Evolutionary conservation across 2,888 invertebrate genomes (phyloP), one percentile per base, ranked within the genome.

Genomic region (Oxytorus armatus): DNA sequence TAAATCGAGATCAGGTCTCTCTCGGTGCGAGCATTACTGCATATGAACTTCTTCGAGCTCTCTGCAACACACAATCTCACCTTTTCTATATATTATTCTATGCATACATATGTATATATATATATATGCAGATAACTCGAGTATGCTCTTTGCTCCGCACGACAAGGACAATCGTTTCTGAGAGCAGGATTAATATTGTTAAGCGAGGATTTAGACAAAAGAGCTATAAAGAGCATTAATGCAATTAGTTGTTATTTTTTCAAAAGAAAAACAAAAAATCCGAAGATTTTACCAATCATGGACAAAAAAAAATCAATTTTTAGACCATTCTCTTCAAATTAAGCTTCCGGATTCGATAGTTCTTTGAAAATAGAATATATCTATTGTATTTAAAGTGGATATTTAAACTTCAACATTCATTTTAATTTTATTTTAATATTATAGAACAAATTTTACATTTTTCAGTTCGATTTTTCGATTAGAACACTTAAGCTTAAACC

Each of bases 1-100:
- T 83, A 83, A 83, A 83, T 83, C 79, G 81, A 61, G 79, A 79
- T 81, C 81, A 74, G 61, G 69, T 79, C 79, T 70, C 79, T 70
- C 44, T 44, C 55, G 25, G 44, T 18, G 10, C 72, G 75, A 5
- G 47, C 55, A 36, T 66, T 47, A 63, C 53, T 65, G 42, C 44
- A 18, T 55, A 57, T 36, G 49, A 61, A 68, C 59, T 36, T 63
- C 73, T 36, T 21, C 63, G n/a, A n/a, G 69, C 29, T 33, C 63
- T 57, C 36, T 53, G 8, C 8, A 14, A 39, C 66, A 51, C 57
- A 63, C 77, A 73, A 63, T 73, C 77, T 80, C 61, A 77, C 63
- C 70, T 65, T 61, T 61, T 61, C 23, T 25, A 61, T 61, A 44
- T 44, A 61, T 44, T 39, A 18, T 66, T 69, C 44, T 23, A 44